Base-by-base conservation (phyloP, 2,113 vertebrate genomes). In the Xenopus laevis region DNA sequence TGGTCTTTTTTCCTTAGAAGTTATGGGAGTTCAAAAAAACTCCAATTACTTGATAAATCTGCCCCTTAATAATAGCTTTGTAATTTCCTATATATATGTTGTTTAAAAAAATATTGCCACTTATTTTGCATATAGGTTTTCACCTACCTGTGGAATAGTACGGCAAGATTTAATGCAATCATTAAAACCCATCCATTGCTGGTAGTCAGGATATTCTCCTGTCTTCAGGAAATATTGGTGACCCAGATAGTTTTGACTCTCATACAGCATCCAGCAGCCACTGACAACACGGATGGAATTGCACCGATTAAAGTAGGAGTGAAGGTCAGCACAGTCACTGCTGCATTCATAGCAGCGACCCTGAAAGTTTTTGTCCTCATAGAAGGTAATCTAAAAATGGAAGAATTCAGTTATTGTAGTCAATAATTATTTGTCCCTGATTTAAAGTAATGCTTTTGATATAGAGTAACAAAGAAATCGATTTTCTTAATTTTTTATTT, bases 81-180 rank as follows among this genome's bases (percentile, higher is more conserved):
- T 12, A 50, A 16, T 13, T 50, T 50, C 15, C 10, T 50, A 50
- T 50, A 50, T 7, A 50, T 50, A 2, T 50, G 4, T 50, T 47
- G 1, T 47, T 47, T 47, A 11, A n/a, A n/a, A n/a, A n/a, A 4
- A 13, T 13, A 13, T 50, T 16, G 12, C 47, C 47, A 10, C 47
- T 13, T 50, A 4, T 4, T 50, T 50, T 40, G 33, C 33, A 40
- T 40, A 40, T 40, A 4, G 1, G 33, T 7, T 40, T 40, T 13
- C 33, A 73, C 61, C 13, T 30, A 79, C 79, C 70, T 72, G 65
- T 40, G 79, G 74, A 63, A 92, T 87, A 80, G 85, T 83, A 58
- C 86, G 86, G 71, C 90, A 89, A 80, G 90, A 91, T 7, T 62
- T 79, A 78, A 90, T 78, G 77, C 82, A 87, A 55, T 87, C 80